Conservation (phyloP, 2,113 vertebrate genomes). For the Aepyceros melampus region DNA sequence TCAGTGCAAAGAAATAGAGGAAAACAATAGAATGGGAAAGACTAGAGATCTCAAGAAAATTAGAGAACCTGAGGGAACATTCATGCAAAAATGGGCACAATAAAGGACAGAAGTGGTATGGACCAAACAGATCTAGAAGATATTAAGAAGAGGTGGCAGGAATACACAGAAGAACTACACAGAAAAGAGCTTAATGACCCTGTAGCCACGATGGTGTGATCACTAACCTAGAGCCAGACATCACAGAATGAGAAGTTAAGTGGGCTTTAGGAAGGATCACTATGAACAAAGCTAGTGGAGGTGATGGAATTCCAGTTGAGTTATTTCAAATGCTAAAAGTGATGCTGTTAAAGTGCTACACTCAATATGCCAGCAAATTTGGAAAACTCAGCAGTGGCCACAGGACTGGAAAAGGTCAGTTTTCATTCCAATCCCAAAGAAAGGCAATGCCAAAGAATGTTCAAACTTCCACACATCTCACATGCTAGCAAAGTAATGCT, state of each 20-base stretch:
- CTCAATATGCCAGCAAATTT: background rate
- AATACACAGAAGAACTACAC: background rate
- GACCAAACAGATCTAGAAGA: background rate
- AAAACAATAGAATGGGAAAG: background rate
- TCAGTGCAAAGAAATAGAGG: background rate
- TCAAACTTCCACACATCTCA: background rate
- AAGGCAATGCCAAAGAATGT: background rate
- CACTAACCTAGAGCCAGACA: background rate
- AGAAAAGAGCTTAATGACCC: background rate
- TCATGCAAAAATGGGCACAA: background rate
- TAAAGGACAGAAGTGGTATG: background rate
- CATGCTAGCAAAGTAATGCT: background rate
- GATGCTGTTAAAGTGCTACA: background rate
- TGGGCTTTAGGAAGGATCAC: background rate
- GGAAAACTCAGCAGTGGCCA: background rate
- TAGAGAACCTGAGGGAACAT: background rate
- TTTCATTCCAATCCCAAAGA: background rate
- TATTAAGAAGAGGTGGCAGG: background rate
- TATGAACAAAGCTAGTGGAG: background rate
- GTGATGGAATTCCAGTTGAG: background rate
- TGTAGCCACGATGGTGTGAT: background rate
- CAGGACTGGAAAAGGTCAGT: background rate
- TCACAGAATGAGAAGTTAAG: accelerated
- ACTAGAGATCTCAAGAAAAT: background rate
- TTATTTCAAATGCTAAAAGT: background rate